Evolutionary conservation across 2,888 invertebrate genomes (phyloP), one percentile per base, ranked within the genome.

Genomic region (Xestia c-nigrum): DNA sequence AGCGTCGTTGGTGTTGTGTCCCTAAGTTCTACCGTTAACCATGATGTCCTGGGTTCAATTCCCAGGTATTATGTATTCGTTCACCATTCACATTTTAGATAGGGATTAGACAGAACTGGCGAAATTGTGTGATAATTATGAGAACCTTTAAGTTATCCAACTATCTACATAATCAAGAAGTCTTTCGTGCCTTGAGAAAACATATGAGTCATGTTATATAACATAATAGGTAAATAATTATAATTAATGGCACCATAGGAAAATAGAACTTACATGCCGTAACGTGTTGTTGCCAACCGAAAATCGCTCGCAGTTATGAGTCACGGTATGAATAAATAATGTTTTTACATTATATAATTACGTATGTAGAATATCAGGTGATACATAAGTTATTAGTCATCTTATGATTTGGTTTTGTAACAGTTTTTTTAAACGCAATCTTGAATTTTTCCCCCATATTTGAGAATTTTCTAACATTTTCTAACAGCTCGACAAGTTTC

Each of bases 161-260:
- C 50, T 12, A 19, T n/a, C 0, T n/a, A 24, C 24, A n/a, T 21
- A 19, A 7, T 78, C 21, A n/a, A 38, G 3, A 59, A 24, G 61
- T 5, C 24, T 55, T 61, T 61, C 52, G 40, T 31, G 40, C 24
- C 43, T 52, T 46, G 12, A 63, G 4, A 59, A 57, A 74, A 80
- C 38, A 52, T 10, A 50, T 52, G 43, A 38, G 43, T 66, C 74
- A 61, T 50, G 19, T 66, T 81, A 57, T 24, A 52, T 24, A 52
- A 50, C 5, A 66, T 31, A 57, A 57, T 71, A 74, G 50, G 46
- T 71, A 24, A 24, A 19, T 73, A 52, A 61, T 81, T 78, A 74
- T 74, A 74, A 81, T 66, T 74, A 81, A 81, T 81, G 78, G 55
- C 40, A 81, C 65, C 81, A 40, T 61, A 19, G 14, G 66, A 61